These are phyloP conservation scores for Characodon lateralis DNA, from an alignment of 2,797 vertebrate genomes.

Conservation along the genomic window DNA sequence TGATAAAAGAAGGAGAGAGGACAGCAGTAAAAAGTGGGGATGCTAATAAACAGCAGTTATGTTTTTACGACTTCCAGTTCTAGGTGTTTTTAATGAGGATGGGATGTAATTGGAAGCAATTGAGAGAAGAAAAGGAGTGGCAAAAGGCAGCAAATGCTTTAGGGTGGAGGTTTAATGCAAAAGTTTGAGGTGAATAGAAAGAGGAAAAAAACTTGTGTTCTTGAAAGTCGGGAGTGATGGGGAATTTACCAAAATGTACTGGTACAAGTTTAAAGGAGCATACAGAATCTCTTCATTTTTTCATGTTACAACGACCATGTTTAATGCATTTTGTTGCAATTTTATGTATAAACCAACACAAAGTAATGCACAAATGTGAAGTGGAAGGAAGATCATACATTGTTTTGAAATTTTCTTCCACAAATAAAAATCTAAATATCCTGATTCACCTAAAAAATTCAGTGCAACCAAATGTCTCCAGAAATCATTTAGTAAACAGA, in stretches of 20 bases:
- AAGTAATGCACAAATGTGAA: background rate
- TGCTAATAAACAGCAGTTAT: slow-evolving; percentile 55
- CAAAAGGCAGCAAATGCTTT: background rate
- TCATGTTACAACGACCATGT: background rate
- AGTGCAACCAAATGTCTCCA: no score
- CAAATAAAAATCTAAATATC: background rate
- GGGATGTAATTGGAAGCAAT: slow-evolving; percentile 52
- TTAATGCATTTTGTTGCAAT: background rate
- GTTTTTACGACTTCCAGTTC: slow-evolving; percentile 57
- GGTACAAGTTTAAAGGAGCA: background rate
- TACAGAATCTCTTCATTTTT: background rate
- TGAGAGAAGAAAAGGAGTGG: slow-evolving; percentile 18
- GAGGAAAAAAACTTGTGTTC: background rate
- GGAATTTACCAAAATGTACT: background rate
- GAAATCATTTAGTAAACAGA: no score
- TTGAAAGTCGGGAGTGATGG: no score
- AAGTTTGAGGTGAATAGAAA: background rate
- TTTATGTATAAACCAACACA: background rate
- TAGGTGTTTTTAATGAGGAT: slow-evolving; percentile 54
- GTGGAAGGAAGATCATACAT: no score
- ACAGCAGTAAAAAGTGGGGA: slow-evolving; percentile 40
- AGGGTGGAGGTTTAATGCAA: background rate
- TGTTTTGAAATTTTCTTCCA: no score
- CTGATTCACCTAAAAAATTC: background rate
- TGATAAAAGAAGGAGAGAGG: slow-evolving; percentile 28